phyloP scores from a whole-genome alignment of 2,113 vertebrate species.

The Salvelinus alpinus region DNA sequence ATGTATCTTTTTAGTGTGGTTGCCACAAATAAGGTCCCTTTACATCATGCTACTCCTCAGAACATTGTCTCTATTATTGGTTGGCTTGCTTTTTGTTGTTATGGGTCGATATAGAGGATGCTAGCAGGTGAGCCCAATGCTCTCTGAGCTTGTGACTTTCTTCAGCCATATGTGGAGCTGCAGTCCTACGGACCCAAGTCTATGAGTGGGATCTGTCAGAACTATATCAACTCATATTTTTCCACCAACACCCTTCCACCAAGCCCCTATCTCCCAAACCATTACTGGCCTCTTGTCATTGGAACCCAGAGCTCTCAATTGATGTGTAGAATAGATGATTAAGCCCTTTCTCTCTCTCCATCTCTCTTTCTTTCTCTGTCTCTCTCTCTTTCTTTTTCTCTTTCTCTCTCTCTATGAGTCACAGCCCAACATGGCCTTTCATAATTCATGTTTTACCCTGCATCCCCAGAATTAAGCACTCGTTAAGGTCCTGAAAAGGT shows the following conservation, averaged over 20 bases:
- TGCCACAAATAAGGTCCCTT: slow-evolving; percentile 78
- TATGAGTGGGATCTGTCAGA: slow-evolving; percentile 8
- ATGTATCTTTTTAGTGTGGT: slow-evolving; percentile 74
- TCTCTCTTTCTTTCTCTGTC: background rate
- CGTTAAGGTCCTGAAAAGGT: slow-evolving; percentile 67
- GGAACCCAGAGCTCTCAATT: slow-evolving; percentile 28
- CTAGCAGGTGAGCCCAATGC: slow-evolving; percentile 1
- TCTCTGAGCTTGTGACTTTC: background rate
- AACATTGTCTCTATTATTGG: slow-evolving; percentile 49
- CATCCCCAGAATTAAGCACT: slow-evolving; percentile 51
- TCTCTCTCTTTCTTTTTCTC: background rate
- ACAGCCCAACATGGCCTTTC: slow-evolving; percentile 46
- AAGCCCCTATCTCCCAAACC: slow-evolving; percentile 11
- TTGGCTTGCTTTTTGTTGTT: slow-evolving; percentile 42
- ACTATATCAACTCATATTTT: background rate
- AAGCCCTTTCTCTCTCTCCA: background rate
- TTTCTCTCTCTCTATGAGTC: slow-evolving; percentile 40
- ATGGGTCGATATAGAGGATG: background rate
- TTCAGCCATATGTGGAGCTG: background rate
- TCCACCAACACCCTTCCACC: background rate
- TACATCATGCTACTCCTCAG: slow-evolving; percentile 72
- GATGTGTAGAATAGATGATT: slow-evolving; percentile 35
- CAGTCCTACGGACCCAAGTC: slow-evolving; percentile 13
- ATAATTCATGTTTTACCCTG: slow-evolving; percentile 25
- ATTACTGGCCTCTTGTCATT: slow-evolving; percentile 23